phyloP scores from a whole-genome alignment of 2,797 vertebrate genomes.

The Enteromius anoplus region DNA sequence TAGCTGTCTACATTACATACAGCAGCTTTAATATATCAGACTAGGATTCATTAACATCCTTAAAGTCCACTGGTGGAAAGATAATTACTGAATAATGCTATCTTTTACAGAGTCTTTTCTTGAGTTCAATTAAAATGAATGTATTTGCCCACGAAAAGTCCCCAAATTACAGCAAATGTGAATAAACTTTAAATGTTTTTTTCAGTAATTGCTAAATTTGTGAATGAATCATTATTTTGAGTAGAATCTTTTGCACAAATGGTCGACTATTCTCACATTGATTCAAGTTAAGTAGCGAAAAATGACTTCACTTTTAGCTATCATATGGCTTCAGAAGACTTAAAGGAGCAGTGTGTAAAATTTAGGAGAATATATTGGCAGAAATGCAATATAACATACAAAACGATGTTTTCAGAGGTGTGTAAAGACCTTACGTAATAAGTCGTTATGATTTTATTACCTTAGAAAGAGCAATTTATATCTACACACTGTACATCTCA shows the following conservation, averaged over 20 bases:
- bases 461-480: too few relatives aligned
- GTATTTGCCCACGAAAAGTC: background rate
- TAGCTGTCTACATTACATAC: background rate
- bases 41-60: background rate
- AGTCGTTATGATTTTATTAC: too few relatives aligned
- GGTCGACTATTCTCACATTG: background rate
- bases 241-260: background rate
- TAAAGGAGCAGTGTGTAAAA: background rate
- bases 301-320: background rate
- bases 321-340: background rate
- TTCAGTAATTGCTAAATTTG: background rate
- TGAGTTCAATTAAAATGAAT: background rate
- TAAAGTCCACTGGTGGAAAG: background rate
- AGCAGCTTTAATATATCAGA: background rate
- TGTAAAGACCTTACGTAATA: too few relatives aligned
- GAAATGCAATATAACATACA: too few relatives aligned
- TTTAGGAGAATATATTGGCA: too few relatives aligned
- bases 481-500: too few relatives aligned
- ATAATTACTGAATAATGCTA: background rate
- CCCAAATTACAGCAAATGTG: background rate
- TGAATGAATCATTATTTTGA: background rate
- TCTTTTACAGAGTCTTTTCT: background rate
- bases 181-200: background rate
- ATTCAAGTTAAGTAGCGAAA: background rate
- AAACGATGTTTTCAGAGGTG: too few relatives aligned